Evolutionary conservation across 2,797 vertebrate species (phyloP).

Genomic region (Phataginus tricuspis): DNA sequence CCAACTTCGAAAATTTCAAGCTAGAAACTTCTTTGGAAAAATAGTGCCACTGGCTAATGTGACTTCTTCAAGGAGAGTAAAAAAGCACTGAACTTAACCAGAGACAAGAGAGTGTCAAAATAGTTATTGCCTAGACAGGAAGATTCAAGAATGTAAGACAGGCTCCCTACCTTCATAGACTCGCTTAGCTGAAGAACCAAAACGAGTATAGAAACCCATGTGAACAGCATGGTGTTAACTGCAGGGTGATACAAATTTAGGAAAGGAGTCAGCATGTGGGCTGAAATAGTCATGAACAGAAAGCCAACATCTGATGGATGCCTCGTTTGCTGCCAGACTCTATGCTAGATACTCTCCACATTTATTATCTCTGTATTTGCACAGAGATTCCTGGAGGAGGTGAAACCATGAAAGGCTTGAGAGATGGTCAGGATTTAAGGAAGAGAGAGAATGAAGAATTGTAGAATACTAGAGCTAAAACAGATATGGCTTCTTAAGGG

Average conservation of each 20-base stretch:
- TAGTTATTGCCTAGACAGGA: neutral
- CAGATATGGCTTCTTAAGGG: neutral
- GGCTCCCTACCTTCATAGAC: neutral
- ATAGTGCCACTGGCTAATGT: neutral
- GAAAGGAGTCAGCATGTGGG: neutral
- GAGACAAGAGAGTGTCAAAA: neutral
- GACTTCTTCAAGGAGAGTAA: neutral
- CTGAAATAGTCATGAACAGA: neutral
- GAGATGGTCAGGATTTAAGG: neutral
- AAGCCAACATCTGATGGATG: neutral
- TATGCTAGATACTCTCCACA: neutral
- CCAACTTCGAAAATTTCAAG: conserved; percentile 5
- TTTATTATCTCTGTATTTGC: neutral
- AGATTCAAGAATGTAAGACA: neutral
- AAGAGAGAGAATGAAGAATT: neutral
- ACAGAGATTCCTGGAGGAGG: neutral
- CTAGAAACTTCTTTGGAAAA: neutral
- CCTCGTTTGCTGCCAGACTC: neutral
- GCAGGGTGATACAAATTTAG: neutral
- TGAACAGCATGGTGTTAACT: neutral
- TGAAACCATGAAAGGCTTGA: neutral
- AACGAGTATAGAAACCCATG: neutral
- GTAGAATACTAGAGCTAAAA: neutral
- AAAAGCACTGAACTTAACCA: neutral
- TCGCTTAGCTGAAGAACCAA: neutral